A percentile compares a stretch with the other conserved stretches of the same genome.
phyloP scores from a whole-genome alignment of 1,140 invertebrate genomes.

The Mya arenaria region DNA sequence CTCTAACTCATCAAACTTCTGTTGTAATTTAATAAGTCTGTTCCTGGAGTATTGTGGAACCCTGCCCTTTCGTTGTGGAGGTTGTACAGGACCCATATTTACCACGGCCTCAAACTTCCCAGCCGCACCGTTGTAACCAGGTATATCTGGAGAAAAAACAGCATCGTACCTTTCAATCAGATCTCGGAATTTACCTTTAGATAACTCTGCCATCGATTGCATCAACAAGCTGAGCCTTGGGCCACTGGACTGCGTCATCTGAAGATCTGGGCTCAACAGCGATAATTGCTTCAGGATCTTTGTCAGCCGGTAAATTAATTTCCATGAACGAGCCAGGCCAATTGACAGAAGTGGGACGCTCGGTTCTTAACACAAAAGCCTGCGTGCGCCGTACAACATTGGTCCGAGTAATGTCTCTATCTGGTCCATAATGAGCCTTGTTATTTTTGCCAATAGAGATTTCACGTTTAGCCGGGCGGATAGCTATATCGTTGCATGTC shows the following conservation, averaged over 20 bases:
- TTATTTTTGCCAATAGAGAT: slow-evolving; percentile 5
- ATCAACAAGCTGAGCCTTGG: neutral
- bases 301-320: neutral
- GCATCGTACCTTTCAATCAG: slow-evolving; percentile 1
- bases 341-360: no score
- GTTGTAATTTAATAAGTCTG: slow-evolving; percentile 39
- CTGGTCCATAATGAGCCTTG: neutral
- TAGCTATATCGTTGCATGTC: slow-evolving; percentile 48
- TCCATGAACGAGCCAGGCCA: slow-evolving; percentile 57
- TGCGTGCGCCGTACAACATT: neutral
- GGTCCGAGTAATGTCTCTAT: neutral
- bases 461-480: slow-evolving; percentile 41
- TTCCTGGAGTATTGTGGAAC: slow-evolving; percentile 42
- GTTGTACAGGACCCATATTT: slow-evolving; percentile 58
- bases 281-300: neutral
- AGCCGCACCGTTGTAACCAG: slow-evolving; percentile 47
- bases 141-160: slow-evolving; percentile 28
- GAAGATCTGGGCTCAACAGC: slow-evolving; percentile 48
- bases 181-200: neutral
- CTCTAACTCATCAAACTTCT: slow-evolving; percentile 50
- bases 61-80: slow-evolving; percentile 55
- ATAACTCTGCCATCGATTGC: neutral
- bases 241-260: neutral
- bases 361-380: no score
- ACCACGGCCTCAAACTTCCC: slow-evolving; percentile 40